Evolutionary conservation across 2,888 invertebrate species (phyloP).

Genomic region (Lasioglossum morio): DNA sequence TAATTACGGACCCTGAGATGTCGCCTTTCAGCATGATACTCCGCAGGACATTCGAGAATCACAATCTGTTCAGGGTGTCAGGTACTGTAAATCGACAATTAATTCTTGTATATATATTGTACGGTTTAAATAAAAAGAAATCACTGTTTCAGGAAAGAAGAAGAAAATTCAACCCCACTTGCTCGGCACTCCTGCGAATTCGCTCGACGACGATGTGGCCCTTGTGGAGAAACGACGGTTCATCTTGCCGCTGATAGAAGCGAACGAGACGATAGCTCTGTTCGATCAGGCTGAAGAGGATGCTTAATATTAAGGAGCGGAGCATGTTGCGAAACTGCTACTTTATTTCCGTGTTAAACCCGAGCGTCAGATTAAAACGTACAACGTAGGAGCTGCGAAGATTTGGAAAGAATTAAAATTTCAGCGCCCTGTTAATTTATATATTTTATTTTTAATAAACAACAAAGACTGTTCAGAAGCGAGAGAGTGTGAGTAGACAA

Average conservation of each 20-base stretch:
- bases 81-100: background rate
- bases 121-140: background rate
- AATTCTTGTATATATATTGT: background rate
- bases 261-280: constrained; percentile 60
- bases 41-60: background rate
- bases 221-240: constrained; percentile 56
- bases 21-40: constrained; percentile 25
- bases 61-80: background rate
- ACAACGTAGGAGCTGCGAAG: background rate
- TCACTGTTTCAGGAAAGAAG: constrained; percentile 34
- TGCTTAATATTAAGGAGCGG: background rate
- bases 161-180: background rate
- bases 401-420: background rate
- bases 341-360: background rate
- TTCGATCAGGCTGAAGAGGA: background rate
- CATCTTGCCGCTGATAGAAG: constrained; percentile 71
- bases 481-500: background rate
- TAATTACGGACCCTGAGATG: constrained; percentile 25
- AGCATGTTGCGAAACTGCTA: background rate
- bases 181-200: constrained; percentile 35
- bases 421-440: background rate
- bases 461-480: background rate
- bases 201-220: constrained; percentile 63
- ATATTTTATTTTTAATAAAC: background rate
- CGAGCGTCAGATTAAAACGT: background rate